Base-by-base conservation (phyloP, 2,797 vertebrate genomes). In the Odontamblyopus lacepedii region DNA sequence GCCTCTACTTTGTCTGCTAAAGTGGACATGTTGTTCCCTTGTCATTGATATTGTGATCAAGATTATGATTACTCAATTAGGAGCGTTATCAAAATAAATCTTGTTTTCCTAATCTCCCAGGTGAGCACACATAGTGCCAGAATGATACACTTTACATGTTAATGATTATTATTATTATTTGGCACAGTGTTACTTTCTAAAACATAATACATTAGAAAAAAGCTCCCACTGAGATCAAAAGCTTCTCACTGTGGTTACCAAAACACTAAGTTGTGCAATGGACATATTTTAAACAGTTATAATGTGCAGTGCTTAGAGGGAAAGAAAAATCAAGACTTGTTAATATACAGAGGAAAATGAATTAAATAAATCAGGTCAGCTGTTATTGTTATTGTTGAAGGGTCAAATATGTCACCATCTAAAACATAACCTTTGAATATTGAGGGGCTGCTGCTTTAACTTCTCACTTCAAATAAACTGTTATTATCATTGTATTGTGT, bases 1-100 rank as follows among this genome's bases (percentile, higher is more conserved):
- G 62, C 32, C 19, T 41, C 19, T n/a, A 15, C 29, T 48, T 70
- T 61, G 35, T 26, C n/a, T 41, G 16, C 19, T 56, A 15, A 70
- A 63, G 62, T 63, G 62, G 38, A 41, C 38, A 63, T 23, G 35
- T 44, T 44, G 35, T 63, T 44, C 62, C 11, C 12, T 63, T 63
- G 38, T 63, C 38, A 63, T 44, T 63, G 35, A 63, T 23, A 41
- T 63, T 63, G 61, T 60, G 59, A 60, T 60, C 60, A 62, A 26
- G 3, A 62, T 38, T 62, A 19, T 63, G 18, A 29, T 38, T 29
- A 4, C 59, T n/a, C 18, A 76, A 67, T 64, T 38, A 26, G 23
- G 30, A 64, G 8, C 9, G 51, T 32, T 63, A 38, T 35, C 61
- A 63, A 35, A 35, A 63, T 13, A 63, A 19, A 63, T 38, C 16